Evolutionary conservation across 2,888 invertebrate genomes (phyloP).

Genomic region (Cheilosia vernalis): DNA sequence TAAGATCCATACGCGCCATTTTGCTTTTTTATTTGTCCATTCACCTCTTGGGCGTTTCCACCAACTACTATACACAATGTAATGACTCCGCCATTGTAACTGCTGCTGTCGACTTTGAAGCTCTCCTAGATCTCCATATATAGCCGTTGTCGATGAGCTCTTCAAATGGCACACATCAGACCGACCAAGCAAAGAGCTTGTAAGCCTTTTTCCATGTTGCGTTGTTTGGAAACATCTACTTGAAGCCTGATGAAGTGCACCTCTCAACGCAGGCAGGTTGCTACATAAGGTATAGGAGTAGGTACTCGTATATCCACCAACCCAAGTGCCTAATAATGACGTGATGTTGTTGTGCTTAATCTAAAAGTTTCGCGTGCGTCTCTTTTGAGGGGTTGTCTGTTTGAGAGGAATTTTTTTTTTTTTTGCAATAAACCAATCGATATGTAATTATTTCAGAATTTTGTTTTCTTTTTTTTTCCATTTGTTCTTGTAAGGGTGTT

Average conservation of each 20-base stretch:
- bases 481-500: not conserved
- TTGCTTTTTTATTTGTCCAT: conserved; percentile 24
- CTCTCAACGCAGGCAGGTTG: conserved; percentile 49
- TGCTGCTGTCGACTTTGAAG: conserved; percentile 58
- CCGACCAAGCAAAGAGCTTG: conserved; percentile 21
- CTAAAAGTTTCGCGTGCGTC: conserved; percentile 45
- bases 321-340: conserved; percentile 32
- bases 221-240: conserved; percentile 67
- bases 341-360: conserved; percentile 60
- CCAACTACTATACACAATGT: not conserved
- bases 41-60: conserved; percentile 21
- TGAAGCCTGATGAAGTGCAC: conserved; percentile 50
- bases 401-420: conserved; percentile 1
- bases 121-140: conserved; percentile 24
- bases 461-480: conserved; percentile 1
- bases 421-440: conserved; percentile 51
- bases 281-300: not conserved
- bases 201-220: conserved; percentile 59
- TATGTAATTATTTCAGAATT: conserved; percentile 36
- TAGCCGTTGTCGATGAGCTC: conserved; percentile 49
- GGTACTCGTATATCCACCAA: not conserved
- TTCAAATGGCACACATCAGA: conserved; percentile 43
- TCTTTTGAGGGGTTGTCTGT: conserved; percentile 2
- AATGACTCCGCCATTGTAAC: conserved; percentile 41
- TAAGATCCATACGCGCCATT: too few relatives aligned